Evolutionary conservation across 30 jellyfish, hydroid and myxozoan species (phyloP).

Genomic region (Pelagia noctiluca): DNA sequence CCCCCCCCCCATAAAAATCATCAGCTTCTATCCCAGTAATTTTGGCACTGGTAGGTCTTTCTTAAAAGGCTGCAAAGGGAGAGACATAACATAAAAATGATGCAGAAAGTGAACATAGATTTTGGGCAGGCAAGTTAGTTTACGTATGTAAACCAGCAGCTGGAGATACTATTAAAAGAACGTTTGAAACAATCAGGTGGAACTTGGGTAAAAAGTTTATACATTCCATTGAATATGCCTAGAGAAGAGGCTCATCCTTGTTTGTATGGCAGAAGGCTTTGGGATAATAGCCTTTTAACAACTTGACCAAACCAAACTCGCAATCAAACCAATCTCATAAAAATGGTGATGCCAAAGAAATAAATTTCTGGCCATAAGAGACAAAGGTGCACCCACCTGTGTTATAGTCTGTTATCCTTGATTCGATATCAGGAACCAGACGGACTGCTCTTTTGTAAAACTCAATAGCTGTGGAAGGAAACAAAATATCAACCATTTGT

Average conservation of each 20-base stretch:
- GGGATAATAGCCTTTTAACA: neutral
- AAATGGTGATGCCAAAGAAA: neutral
- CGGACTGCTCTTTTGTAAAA: conserved; percentile 82
- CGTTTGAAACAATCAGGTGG: too few species aligned
- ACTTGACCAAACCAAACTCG: neutral
- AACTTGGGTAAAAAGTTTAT: too few species aligned
- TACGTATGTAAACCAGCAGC: too few species aligned
- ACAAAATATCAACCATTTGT: neutral
- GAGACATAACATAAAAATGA: too few species aligned
- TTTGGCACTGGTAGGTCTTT: too few species aligned
- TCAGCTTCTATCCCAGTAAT: too few species aligned
- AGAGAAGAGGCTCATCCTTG: neutral
- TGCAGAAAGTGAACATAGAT: too few species aligned
- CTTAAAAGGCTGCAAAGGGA: too few species aligned
- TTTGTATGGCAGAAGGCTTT: neutral
- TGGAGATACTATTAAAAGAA: too few species aligned
- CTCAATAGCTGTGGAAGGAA: conserved; percentile 61
- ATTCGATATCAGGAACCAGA: conserved; percentile 85
- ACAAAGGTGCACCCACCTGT: conserved; percentile 2
- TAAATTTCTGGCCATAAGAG: neutral
- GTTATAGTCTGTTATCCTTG: conserved; percentile 65
- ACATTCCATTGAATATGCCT: too few species aligned
- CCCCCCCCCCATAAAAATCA: too few species aligned
- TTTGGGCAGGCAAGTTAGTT: too few species aligned
- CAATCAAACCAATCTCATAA: neutral